Evolutionary conservation across 2,113 vertebrate genomes (phyloP).

Genomic region (Tenebrosternarchus preto): DNA sequence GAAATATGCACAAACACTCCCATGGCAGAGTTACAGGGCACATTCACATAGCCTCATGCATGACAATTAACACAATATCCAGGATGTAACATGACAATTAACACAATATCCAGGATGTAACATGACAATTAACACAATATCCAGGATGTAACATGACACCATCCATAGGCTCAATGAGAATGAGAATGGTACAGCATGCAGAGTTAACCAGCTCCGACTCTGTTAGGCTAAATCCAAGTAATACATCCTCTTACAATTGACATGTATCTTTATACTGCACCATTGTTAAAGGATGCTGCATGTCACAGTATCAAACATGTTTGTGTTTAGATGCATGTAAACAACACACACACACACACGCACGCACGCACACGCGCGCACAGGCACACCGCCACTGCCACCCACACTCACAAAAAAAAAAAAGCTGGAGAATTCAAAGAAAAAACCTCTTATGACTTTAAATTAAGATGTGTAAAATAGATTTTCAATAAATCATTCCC

Average conservation of each 20-base stretch:
- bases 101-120: no score
- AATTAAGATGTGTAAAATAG: not conserved
- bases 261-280: not conserved
- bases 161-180: conserved; percentile 42
- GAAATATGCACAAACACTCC: not conserved
- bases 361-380: not conserved
- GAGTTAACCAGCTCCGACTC: not conserved
- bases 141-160: conserved; percentile 47
- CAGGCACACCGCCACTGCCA: not conserved
- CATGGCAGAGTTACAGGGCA: not conserved
- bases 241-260: conserved; percentile 7
- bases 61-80: conserved; percentile 48
- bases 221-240: not conserved
- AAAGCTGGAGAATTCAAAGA: not conserved
- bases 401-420: conserved; percentile 11
- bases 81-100: conserved; percentile 51
- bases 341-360: not conserved
- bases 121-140: conserved; percentile 48
- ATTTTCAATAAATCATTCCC: not conserved
- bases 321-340: not conserved
- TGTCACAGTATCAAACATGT: conserved; percentile 7
- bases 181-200: conserved; percentile 55
- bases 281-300: not conserved
- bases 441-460: not conserved
- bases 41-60: conserved; percentile 34